A percentile compares a stretch with the other conserved stretches of the same genome.
phyloP scores from a whole-genome alignment of 2,797 vertebrate species.

The Peromyscus aztecus region DNA sequence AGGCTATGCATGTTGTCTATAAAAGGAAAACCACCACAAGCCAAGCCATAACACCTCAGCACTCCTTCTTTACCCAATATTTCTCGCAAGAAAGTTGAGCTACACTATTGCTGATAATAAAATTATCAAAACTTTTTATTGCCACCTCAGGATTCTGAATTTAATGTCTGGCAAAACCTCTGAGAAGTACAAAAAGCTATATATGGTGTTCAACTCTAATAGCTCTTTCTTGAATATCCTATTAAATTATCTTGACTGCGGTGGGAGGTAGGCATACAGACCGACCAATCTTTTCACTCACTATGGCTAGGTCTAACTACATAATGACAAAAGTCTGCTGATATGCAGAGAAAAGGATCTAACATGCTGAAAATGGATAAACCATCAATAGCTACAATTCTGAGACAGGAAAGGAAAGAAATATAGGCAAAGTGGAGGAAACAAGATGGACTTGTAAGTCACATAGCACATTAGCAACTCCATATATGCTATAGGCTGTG shows the following conservation, averaged over 20 bases:
- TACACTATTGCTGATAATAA: neutral
- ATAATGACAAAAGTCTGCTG: neutral
- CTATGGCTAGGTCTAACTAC: neutral
- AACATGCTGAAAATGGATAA: neutral
- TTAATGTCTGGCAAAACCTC: conserved; percentile 10
- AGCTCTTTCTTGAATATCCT: conserved; percentile 12
- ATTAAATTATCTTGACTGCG: neutral
- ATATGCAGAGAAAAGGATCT: neutral
- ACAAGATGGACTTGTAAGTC: neutral
- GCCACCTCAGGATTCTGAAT: conserved; percentile 11
- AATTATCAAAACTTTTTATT: neutral
- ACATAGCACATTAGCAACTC: neutral
- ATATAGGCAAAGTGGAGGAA: conserved; percentile 15
- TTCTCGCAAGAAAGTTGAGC: neutral
- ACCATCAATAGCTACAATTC: neutral
- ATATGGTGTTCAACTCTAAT: neutral
- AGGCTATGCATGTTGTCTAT: neutral
- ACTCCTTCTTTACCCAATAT: neutral
- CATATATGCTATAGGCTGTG: neutral
- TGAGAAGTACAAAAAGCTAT: neutral
- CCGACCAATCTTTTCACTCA: neutral
- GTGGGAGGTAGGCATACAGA: neutral
- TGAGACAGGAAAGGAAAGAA: neutral
- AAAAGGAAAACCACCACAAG: neutral
- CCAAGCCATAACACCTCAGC: neutral